Base-by-base conservation (phyloP, 2,888 invertebrate genomes). In the Dryobotodes eremita region DNA sequence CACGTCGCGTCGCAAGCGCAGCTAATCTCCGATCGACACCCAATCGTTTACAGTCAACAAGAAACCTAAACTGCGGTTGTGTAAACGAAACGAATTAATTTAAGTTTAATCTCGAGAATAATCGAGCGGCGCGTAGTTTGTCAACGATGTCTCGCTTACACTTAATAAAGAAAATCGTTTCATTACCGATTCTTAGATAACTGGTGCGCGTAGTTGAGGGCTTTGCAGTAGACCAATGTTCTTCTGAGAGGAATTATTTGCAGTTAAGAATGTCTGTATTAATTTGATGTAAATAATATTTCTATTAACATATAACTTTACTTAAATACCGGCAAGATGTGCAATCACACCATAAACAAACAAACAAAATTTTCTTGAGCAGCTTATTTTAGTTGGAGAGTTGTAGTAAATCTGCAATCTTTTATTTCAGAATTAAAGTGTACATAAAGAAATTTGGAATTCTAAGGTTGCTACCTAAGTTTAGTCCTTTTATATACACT, bases 181-280 rank as follows among this genome's bases (percentile, higher is more conserved):
- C 90, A 92, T 91, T 92, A 90, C 86, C 83, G 92, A 92, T 91
- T 77, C 73, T 81, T 65, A 84, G 80, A 89, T 89, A 88, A 77
- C 48, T 75, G 20, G 13, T 46, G 8, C 55, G 42, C 15, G 36
- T 73, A 85, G 80, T 75, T 48, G 11, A 61, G 26, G 15, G 11
- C 15, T 55, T 8, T 48, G 15, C 83, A 86, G 86, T 83, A 81
- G 57, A 59, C 31, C 64, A 78, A 20, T 20, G 8, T 64, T 20
- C 11, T 20, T 53, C 20, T 10, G 6, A 20, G 15, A 46, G 23
- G 3, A 26, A 26, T 65, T 10, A 13, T 55, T 80, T 48, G 13
- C 15, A 57, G 55, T 42, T 61, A 31, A 15, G 48, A 48, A 48
- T 13, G 48, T 48, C 13, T 48, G 48, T 13, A 48, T 4, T 48